These are phyloP conservation scores for Abscondita cerata DNA, from an alignment of 2,888 invertebrate species.

Conservation along the genomic window DNA sequence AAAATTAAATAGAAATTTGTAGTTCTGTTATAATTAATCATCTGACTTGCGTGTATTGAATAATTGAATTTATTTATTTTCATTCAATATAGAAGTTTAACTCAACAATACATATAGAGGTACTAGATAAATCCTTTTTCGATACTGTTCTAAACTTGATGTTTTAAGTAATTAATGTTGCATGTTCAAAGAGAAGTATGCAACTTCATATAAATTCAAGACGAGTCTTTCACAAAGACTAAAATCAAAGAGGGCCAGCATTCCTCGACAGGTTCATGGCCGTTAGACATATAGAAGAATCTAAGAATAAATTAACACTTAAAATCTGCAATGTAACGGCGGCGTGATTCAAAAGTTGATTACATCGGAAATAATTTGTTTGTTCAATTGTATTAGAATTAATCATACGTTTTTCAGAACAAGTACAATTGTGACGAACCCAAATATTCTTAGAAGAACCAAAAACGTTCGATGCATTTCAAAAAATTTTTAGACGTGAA, in stretches of 20 bases:
- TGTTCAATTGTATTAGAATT: constrained; percentile 14
- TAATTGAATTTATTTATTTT: too few relatives aligned
- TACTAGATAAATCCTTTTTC: too few relatives aligned
- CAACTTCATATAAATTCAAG: not conserved
- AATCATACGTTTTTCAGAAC: not conserved
- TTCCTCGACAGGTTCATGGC: constrained; percentile 26
- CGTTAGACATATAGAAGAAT: constrained; percentile 13
- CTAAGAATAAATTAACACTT: constrained; percentile 7
- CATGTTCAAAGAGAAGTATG: too few relatives aligned
- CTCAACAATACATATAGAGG: too few relatives aligned
- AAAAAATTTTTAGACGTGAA: not conserved
- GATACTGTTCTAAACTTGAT: too few relatives aligned
- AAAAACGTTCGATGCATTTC: not conserved
- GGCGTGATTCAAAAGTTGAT: constrained; percentile 11
- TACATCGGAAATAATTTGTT: constrained; percentile 11
- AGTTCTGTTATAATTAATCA: too few relatives aligned
- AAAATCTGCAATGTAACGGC: constrained; percentile 21
- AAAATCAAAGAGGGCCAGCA: constrained; percentile 12
- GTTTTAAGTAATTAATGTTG: too few relatives aligned
- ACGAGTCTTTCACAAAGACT: constrained; percentile 22
- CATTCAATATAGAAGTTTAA: too few relatives aligned
- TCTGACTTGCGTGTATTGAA: too few relatives aligned
- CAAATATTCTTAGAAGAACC: constrained; percentile 1
- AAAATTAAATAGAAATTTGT: too few relatives aligned
- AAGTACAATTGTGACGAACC: not conserved